A percentile compares a stretch with the other conserved stretches of the same genome.
phyloP scores from a whole-genome alignment of 1,140 invertebrate species.

The Zaprionus inermis region DNA sequence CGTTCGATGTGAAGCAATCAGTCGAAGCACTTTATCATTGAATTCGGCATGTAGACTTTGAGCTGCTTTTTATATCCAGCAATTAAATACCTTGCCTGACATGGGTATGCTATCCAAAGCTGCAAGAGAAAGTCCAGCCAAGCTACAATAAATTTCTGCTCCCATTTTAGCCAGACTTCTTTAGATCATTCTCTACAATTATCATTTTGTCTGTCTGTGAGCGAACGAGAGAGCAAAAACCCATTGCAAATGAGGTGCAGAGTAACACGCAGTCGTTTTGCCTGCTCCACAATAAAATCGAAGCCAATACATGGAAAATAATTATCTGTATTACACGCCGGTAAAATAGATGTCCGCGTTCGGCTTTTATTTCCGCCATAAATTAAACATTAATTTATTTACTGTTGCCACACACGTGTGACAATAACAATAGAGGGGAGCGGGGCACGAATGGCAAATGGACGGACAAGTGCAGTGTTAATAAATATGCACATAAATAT shows the following conservation, averaged over 20 bases:
- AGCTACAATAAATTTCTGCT: too few species aligned
- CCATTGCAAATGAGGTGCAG: neutral
- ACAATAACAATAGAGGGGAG: conserved; percentile 27
- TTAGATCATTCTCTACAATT: neutral
- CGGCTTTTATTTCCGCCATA: conserved; percentile 51
- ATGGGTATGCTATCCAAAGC: neutral
- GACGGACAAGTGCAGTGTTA: conserved; percentile 60
- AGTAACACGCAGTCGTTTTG: neutral
- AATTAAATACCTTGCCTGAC: neutral
- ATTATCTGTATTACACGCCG: conserved; percentile 10
- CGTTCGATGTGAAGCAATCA: conserved; percentile 37
- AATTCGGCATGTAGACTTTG: conserved; percentile 23
- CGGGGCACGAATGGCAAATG: conserved; percentile 21
- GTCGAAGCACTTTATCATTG: conserved; percentile 60
- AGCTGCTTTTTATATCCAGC: neutral
- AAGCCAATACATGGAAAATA: neutral
- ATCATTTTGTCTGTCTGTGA: neutral
- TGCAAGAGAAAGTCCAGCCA: too few species aligned
- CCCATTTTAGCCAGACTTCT: too few species aligned
- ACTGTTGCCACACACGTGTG: conserved; percentile 55
- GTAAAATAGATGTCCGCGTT: conserved; percentile 16
- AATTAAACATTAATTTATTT: conserved; percentile 74
- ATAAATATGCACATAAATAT: conserved; percentile 74
- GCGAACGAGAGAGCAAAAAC: too few species aligned
- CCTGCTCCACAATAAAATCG: conserved; percentile 13